These are phyloP conservation scores for Brevipalpus yothersi DNA, from an alignment of 1,140 invertebrate species.

Conservation along the genomic window DNA sequence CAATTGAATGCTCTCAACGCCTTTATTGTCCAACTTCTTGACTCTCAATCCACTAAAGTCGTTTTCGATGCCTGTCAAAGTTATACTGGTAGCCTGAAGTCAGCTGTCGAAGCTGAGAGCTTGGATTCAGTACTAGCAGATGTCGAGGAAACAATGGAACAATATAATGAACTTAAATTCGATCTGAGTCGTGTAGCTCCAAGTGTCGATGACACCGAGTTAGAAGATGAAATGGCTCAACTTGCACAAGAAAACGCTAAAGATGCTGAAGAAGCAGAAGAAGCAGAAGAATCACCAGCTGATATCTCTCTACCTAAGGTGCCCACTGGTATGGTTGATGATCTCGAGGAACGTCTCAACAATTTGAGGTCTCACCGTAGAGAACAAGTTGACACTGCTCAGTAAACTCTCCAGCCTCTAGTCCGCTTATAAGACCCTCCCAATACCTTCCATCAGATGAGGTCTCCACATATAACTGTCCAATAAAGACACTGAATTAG, in stretches of 20 bases:
- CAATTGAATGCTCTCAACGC: conserved; percentile 5
- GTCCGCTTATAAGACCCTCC: too few relatives aligned
- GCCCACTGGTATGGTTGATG: neutral
- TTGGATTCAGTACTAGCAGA: neutral
- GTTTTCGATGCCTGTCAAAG: conserved; percentile 1
- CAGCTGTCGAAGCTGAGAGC: neutral
- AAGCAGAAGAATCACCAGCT: neutral
- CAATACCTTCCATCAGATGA: too few relatives aligned
- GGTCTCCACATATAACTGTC: too few relatives aligned
- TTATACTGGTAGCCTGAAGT: conserved; percentile 2
- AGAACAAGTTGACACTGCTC: too few relatives aligned
- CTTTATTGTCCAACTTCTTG: conserved; percentile 1
- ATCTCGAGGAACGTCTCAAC: neutral
- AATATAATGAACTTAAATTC: neutral
- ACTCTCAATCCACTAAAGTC: neutral
- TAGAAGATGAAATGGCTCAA: neutral
- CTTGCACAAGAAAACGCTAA: neutral
- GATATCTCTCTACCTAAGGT: neutral
- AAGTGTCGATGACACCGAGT: neutral
- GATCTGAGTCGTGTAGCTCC: neutral
- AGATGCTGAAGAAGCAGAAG: neutral
- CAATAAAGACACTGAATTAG: too few relatives aligned
- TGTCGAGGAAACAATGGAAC: conserved; percentile 3
- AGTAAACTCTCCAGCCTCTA: too few relatives aligned
- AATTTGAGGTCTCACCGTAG: neutral